Conservation (phyloP, 2,797 vertebrate species). For the Diplodus puntazzo region DNA sequence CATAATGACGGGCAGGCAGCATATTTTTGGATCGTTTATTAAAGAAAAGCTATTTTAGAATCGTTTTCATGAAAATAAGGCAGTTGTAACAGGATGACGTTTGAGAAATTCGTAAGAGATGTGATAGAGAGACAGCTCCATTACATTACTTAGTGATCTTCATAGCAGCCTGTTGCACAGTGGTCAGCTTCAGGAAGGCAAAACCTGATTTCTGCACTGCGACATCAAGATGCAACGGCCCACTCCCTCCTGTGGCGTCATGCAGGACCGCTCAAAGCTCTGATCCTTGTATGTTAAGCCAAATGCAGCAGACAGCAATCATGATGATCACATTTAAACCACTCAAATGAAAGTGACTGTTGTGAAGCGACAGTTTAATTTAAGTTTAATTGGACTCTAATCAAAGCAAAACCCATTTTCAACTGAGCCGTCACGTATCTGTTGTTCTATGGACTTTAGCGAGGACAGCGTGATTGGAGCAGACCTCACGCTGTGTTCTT, state of each 20-base stretch:
- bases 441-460: constrained; percentile 2
- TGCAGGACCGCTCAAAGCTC: constrained; percentile 2
- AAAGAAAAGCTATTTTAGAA: not conserved
- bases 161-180: constrained; percentile 59
- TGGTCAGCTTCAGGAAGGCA: constrained; percentile 7
- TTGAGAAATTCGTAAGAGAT: not conserved
- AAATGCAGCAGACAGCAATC: not conserved
- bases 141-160: not conserved
- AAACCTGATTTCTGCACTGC: constrained; percentile 73
- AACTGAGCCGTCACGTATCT: not conserved
- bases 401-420: not conserved
- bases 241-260: constrained; percentile 59
- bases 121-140: not conserved
- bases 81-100: not conserved
- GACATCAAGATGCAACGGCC: constrained; percentile 59
- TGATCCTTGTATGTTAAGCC: not conserved
- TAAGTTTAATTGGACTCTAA: not conserved
- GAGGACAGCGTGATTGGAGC: not conserved
- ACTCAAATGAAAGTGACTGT: not conserved
- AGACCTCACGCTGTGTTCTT: constrained; percentile 1
- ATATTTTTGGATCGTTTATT: not conserved
- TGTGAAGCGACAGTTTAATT: not conserved
- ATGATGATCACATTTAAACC: not conserved
- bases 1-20: not conserved
- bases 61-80: not conserved